Base-by-base conservation (phyloP, 2,797 vertebrate genomes). In the Sebastes taczanowskii region DNA sequence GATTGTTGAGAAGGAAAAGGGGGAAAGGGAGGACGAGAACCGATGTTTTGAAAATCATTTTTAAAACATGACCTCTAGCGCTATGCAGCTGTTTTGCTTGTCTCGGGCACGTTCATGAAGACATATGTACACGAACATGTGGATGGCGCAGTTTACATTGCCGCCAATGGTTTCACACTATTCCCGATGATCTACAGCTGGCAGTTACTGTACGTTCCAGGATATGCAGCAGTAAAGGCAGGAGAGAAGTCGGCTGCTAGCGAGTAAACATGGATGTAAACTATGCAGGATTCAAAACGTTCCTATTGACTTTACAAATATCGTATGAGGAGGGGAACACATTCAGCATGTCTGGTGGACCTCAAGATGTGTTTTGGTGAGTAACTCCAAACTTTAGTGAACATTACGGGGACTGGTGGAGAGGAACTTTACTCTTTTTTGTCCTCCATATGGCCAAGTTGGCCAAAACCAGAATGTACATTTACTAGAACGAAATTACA, bases 401-500 rank as follows among this genome's bases (percentile, higher is more conserved):
- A 46, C 42, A 18, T 46, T 46, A 46, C 42, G 16, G 42, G 42
- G 16, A 46, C 38, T 46, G 42, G 42, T 46, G 42, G 42, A 42
- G 38, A 42, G 14, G 38, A 42, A 42, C 38, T 42, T 42, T 16
- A 42, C 38, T 42, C 38, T 42, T 42, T 42, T 42, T 42, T 42
- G 0, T 0, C 38, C 38, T 42, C 38, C 38, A 42, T 16, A 42
- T 14, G 1, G 38, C 14, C 38, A 7, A 42, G 38, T 42, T 42
- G 14, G 38, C 38, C 0, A 42, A 42, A 42, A 42, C 38, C 38
- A 42, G 14, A 42, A 42, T 16, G 38, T 42, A 16, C 1, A 42
- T 42, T 42, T 42, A 42, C 38, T 0, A 16, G 38, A 42, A 42
- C 0, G 38, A 16, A 42, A 42, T 0, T 42, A 16, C 14, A 1